A percentile compares a stretch with the other conserved stretches of the same genome.
These are phyloP conservation scores for Gobionotothen gibberifrons DNA, from an alignment of 2,797 vertebrate genomes.

Conservation along the genomic window DNA sequence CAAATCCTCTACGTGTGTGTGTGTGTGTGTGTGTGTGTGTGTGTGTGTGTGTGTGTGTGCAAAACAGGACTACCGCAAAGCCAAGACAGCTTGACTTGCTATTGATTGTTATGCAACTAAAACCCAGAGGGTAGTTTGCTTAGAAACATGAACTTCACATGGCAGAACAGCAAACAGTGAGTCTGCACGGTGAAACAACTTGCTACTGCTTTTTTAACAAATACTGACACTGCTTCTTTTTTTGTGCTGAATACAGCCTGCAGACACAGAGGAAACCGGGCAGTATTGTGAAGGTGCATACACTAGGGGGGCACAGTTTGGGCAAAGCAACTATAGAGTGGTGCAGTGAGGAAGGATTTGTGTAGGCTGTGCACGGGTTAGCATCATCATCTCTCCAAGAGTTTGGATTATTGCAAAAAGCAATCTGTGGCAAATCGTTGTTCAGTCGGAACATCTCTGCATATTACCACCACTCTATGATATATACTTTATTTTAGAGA, in stretches of 20 bases:
- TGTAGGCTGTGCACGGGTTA: no score
- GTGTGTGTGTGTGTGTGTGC: neutral
- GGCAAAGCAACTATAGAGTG: no score
- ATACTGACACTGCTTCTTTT: neutral
- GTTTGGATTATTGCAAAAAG: no score
- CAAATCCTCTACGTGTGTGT: slow-evolving; percentile 75
- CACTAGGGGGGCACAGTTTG: no score
- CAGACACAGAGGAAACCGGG: neutral
- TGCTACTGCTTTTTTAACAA: neutral
- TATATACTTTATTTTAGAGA: no score
- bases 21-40: slow-evolving; percentile 28
- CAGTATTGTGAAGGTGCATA: neutral
- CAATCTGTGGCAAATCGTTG: no score
- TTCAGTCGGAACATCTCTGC: no score
- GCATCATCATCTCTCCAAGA: no score
- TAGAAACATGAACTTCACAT: slow-evolving; percentile 12
- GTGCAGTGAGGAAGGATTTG: no score
- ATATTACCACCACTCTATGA: no score
- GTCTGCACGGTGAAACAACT: neutral
- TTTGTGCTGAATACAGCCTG: neutral
- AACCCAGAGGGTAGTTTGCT: slow-evolving; percentile 26
- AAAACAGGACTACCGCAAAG: slow-evolving; percentile 55
- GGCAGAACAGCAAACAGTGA: neutral
- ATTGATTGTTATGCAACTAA: slow-evolving; percentile 58
- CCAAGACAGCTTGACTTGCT: slow-evolving; percentile 54